Evolutionary conservation across 2,888 invertebrate species (phyloP), one percentile per base, ranked within the genome.

Genomic region (Harpalus rubripes): DNA sequence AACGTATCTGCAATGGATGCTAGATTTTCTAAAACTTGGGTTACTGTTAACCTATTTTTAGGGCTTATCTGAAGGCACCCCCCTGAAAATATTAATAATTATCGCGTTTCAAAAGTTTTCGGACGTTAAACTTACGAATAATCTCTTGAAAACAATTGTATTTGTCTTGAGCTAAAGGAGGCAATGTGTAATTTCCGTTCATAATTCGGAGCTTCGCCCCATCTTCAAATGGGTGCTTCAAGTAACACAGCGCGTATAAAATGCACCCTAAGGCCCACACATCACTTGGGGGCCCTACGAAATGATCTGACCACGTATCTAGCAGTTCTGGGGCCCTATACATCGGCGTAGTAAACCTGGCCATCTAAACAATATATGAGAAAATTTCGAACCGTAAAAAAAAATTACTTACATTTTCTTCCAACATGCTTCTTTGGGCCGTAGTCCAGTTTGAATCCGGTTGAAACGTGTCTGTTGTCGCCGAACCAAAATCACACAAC

Each of bases 311-410:
- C 96, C 99, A 99, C 4, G 98, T 97, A 90, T 99, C 99, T 86
- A 99, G 93, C 96, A 99, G 98, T 93, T 99, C 99, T 41, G 99
- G 99, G 0, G 99, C 97, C 90, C 99, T 94, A 91, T 99, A 99
- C 99, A 97, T 97, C 0, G 97, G 97, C 8, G 97, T 97, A 22
- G 97, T 97, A 88, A 94, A 95, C 89, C 94, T 94, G 65, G 95
- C 95, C 92, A 96, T 92, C 94, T 96, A 22, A n/a, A n/a, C n/a
- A n/a, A n/a, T n/a, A n/a, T n/a, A n/a, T n/a, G n/a, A n/a, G n/a
- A n/a, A n/a, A n/a, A n/a, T n/a, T n/a, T n/a, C n/a, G n/a, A n/a
- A n/a, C n/a, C n/a, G n/a, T n/a, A n/a, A n/a, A n/a, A n/a, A 58
- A 58, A 58, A n/a, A 12, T 1, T 12, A 90, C 91, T 92, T 91